Percentiles rank a stretch among this genome's conserved stretches.
These are phyloP conservation scores for Eueides isabella DNA, from an alignment of 1,140 invertebrate species.

Conservation along the genomic window DNA sequence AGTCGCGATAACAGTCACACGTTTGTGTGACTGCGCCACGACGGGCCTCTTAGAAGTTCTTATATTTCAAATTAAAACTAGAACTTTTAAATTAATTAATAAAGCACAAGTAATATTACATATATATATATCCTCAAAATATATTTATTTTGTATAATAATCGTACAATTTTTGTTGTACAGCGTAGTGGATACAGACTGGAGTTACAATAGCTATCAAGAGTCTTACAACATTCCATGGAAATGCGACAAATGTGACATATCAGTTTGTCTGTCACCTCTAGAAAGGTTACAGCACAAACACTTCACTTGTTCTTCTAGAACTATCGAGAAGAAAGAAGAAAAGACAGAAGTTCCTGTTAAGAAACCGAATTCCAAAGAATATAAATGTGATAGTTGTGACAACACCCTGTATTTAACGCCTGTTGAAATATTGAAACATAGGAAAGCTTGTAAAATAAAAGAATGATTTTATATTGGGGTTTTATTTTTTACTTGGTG, in stretches of 20 bases:
- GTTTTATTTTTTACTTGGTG: conserved; percentile 3
- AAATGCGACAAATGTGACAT: conserved; percentile 82
- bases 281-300: conserved; percentile 83
- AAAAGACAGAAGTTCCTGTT: conserved; percentile 58
- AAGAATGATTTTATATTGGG: conserved; percentile 31
- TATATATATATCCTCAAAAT: no score
- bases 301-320: conserved; percentile 66
- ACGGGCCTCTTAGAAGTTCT: no score
- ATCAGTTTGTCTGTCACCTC: conserved; percentile 78
- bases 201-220: conserved; percentile 83
- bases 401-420: conserved; percentile 87
- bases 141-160: no score
- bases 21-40: no score
- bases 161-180: conserved; percentile 43
- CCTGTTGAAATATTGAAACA: conserved; percentile 90
- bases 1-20: no score
- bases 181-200: conserved; percentile 85
- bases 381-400: conserved; percentile 89
- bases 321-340: conserved; percentile 56
- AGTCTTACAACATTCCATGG: conserved; percentile 82
- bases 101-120: no score
- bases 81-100: no score
- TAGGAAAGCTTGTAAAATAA: conserved; percentile 84
- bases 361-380: conserved; percentile 85
- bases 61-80: no score